phyloP scores from a whole-genome alignment of 2,797 vertebrate genomes.

The Podarcis siculus region DNA sequence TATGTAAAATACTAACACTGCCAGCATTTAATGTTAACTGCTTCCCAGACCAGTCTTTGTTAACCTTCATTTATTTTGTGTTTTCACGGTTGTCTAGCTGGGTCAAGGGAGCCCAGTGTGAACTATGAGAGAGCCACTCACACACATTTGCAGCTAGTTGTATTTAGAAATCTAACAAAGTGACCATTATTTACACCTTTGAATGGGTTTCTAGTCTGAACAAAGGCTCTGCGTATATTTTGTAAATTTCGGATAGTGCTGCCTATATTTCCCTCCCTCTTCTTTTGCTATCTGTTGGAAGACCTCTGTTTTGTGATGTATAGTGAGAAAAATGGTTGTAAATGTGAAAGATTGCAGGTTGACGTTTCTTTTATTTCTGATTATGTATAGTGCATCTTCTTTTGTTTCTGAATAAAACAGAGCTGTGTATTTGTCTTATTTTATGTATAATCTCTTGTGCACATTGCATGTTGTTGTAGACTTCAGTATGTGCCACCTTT shows the following conservation, averaged over 20 bases:
- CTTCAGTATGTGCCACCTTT: neutral
- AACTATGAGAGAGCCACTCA: constrained; percentile 65
- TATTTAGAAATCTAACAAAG: constrained; percentile 70
- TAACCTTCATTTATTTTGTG: constrained; percentile 83
- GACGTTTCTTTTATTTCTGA: constrained; percentile 47
- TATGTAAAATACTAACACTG: constrained; percentile 17
- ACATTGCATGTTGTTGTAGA: neutral
- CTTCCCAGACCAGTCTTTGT: constrained; percentile 80
- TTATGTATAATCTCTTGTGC: neutral
- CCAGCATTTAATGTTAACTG: constrained; percentile 42
- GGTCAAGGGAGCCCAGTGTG: constrained; percentile 71
- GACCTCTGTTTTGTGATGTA: constrained; percentile 13
- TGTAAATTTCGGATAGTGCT: constrained; percentile 37
- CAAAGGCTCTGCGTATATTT: constrained; percentile 69
- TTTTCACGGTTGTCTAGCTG: constrained; percentile 83
- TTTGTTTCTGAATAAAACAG: constrained; percentile 20
- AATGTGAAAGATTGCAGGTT: constrained; percentile 20
- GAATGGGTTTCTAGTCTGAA: constrained; percentile 64
- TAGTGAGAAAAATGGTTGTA: constrained; percentile 1
- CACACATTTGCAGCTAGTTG: constrained; percentile 61
- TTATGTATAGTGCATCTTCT: constrained; percentile 36
- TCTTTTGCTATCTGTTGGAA: constrained; percentile 5
- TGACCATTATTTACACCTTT: constrained; percentile 68
- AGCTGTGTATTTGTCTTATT: constrained; percentile 23
- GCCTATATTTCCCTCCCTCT: constrained; percentile 13